Evolutionary conservation across 2,113 vertebrate species (phyloP).

Genomic region (Pavo muticus): DNA sequence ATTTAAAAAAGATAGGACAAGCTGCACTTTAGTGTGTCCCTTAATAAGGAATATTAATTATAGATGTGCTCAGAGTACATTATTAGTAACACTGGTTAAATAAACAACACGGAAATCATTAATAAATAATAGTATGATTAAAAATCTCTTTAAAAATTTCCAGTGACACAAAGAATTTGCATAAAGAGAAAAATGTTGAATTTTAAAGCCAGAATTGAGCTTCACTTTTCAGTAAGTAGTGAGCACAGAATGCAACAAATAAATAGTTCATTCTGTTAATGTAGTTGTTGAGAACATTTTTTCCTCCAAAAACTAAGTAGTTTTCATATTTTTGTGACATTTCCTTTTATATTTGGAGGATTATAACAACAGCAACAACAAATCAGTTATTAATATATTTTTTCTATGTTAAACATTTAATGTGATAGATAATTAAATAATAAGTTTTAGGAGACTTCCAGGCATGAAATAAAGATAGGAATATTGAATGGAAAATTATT

Average conservation of each 20-base stretch:
- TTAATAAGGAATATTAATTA: neutral
- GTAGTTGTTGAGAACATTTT: neutral
- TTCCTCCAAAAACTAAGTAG: neutral
- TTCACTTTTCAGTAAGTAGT: neutral
- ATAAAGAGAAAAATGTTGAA: neutral
- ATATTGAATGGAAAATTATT: neutral
- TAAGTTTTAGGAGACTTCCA: neutral
- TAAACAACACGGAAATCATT: neutral
- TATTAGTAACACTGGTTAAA: neutral
- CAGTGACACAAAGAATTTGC: neutral
- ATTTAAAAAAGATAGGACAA: neutral
- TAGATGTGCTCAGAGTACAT: neutral
- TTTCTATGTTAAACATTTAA: neutral
- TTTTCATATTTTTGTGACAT: neutral
- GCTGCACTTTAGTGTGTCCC: neutral
- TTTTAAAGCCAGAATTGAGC: neutral
- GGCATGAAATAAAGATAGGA: neutral
- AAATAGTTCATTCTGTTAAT: neutral
- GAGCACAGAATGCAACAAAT: neutral
- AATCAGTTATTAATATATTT: neutral
- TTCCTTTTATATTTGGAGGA: neutral
- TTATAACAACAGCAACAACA: neutral
- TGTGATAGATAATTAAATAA: neutral
- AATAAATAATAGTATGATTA: conserved; percentile 1
- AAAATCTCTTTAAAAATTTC: neutral